Base-by-base conservation (phyloP, 2,797 vertebrate species). In the Crocodylus rhombifer region DNA sequence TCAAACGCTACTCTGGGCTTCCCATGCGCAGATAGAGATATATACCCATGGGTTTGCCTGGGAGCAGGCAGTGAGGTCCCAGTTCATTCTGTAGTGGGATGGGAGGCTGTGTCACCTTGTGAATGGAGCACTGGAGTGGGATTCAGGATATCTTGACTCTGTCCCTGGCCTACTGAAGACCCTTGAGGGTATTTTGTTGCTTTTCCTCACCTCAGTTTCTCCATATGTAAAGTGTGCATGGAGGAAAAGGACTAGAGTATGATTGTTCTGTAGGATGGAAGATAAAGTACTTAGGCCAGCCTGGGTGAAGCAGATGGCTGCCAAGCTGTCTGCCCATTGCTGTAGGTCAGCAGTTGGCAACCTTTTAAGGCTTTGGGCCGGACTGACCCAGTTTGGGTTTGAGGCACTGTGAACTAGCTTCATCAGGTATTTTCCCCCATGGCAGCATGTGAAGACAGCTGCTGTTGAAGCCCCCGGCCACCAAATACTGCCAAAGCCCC, bases 31-130 rank as follows among this genome's bases (percentile, higher is more conserved):
- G 20, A 14, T 21, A 4, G 5, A 86, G 36, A 60, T 74, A 56
- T 1, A 1, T 7, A 20, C 58, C 15, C 30, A 73, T 2, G 2
- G 1, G 1, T 4, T 58, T 5, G 21, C 2, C 21, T n/a, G 17
- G 0, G 9, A 65, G 78, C 77, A 77, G 25, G 8, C 10, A 77
- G 15, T 4, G 64, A 1, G 65, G 25, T 84, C 51, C 61, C 51
- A 51, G 26, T 10, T 75, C 30, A 10, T 6, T 55, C 2, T 28
- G 42, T 26, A 74, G 33, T 17, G 2, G 1, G 55, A 56, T 3
- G 7, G 9, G 11, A 86, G 10, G 61, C 60, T 83, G 61, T 0
- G 1, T 23, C 28, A 21, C 75, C 81, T n/a, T 23, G 18, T 25
- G 55, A 26, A 20, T 28, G 33, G 76, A 77, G n/a, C 13, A 36